Evolutionary conservation across 1,140 invertebrate species (phyloP).

Genomic region (Plectrocnemia conspersa): DNA sequence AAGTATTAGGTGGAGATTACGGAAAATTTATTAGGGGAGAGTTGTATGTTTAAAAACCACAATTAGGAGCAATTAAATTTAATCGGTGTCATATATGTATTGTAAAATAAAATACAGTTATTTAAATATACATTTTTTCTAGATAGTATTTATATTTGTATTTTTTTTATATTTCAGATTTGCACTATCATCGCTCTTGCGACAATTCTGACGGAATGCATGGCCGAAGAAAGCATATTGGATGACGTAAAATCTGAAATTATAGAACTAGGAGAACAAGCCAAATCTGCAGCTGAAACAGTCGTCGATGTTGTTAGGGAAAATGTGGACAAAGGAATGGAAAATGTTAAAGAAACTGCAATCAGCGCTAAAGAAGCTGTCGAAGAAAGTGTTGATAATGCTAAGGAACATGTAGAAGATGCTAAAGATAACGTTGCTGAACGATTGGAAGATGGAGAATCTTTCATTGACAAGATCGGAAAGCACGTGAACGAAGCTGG

Average conservation of each 20-base stretch:
- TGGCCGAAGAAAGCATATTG: conserved; percentile 26
- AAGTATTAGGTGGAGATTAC: too few relatives aligned
- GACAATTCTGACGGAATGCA: conserved; percentile 7
- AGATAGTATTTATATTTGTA: too few relatives aligned
- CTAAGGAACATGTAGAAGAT: conserved; percentile 23
- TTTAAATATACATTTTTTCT: too few relatives aligned
- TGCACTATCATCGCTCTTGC: conserved; percentile 12
- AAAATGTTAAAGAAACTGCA: conserved; percentile 19
- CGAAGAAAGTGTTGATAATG: conserved; percentile 9
- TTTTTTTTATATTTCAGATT: too few relatives aligned
- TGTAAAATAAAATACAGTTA: too few relatives aligned
- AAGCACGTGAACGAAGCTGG: conserved; percentile 19
- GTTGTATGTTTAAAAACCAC: too few relatives aligned
- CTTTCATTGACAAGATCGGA: conserved; percentile 27
- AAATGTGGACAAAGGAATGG: background rate
- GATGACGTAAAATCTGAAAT: conserved; percentile 23
- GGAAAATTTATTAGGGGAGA: too few relatives aligned
- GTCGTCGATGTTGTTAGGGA: conserved; percentile 9
- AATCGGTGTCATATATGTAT: too few relatives aligned
- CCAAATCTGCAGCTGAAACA: conserved; percentile 24
- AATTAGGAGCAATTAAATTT: too few relatives aligned
- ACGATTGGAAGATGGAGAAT: conserved; percentile 7
- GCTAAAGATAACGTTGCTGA: conserved; percentile 21
- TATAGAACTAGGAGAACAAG: conserved; percentile 15
- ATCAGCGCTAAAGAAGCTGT: conserved; percentile 20